phyloP scores from a whole-genome alignment of 2,113 vertebrate species.

The Coracopsis vasa region DNA sequence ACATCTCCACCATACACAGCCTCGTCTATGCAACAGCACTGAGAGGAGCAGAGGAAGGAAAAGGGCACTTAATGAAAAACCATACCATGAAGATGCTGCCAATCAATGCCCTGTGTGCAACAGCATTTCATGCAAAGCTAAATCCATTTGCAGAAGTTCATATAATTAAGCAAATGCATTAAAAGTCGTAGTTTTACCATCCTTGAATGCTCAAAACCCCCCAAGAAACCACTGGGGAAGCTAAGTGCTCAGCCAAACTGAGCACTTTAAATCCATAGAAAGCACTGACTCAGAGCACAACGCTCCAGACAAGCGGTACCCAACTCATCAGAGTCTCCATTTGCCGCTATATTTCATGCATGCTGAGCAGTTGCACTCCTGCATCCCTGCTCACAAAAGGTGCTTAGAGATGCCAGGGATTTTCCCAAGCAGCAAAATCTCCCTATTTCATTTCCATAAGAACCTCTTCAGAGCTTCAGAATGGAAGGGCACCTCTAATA shows the following conservation, averaged over 20 bases:
- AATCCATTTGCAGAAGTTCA: background rate
- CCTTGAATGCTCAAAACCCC: background rate
- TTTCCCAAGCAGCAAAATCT: background rate
- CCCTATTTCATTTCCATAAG: background rate
- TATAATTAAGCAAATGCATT: background rate
- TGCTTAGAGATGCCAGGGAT: background rate
- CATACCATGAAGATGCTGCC: rapidly evolving
- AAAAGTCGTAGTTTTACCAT: background rate
- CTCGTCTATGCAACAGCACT: too few relatives aligned
- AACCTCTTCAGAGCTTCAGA: background rate
- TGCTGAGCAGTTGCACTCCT: background rate
- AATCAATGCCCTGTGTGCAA: background rate
- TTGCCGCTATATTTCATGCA: background rate
- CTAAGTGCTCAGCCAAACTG: background rate
- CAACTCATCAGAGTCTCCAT: too few relatives aligned
- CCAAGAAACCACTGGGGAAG: background rate
- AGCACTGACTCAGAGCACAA: background rate
- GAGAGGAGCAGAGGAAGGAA: background rate
- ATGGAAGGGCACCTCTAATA: background rate
- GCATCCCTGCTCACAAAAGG: background rate
- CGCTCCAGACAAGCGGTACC: background rate
- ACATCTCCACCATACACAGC: rapidly evolving
- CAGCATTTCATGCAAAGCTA: background rate
- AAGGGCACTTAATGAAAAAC: background rate
- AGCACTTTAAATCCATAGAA: background rate